A percentile compares a stretch with the other conserved stretches of the same genome.
phyloP scores from a whole-genome alignment of 2,888 invertebrate species.

The Tachina lurida region DNA sequence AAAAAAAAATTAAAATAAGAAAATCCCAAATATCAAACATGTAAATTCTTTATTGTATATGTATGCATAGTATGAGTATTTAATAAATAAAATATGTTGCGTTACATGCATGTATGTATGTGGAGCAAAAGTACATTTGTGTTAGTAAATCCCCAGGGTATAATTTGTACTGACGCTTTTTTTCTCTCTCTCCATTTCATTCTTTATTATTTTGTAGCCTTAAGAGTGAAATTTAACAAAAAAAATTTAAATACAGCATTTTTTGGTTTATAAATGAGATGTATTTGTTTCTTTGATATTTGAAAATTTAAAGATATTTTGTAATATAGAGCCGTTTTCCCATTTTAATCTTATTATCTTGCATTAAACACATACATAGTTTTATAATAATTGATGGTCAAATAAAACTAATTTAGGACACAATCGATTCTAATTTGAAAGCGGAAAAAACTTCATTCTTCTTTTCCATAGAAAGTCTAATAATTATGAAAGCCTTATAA shows the following conservation, averaged over 20 bases:
- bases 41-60: constrained; percentile 25
- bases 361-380: no score
- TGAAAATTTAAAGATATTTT: no score
- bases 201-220: constrained; percentile 44
- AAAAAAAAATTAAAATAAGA: neutral
- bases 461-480: no score
- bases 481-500: no score
- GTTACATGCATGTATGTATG: constrained; percentile 12
- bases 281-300: neutral
- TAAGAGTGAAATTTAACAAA: constrained; percentile 22
- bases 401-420: no score
- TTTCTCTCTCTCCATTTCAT: no score
- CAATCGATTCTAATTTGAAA: no score
- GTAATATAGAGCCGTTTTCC: no score
- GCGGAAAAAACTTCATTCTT: no score
- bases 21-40: neutral
- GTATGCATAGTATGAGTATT: constrained; percentile 10
- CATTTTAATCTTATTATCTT: no score
- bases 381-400: no score
- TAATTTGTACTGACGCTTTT: constrained; percentile 59
- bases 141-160: constrained; percentile 41
- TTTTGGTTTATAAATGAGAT: neutral
- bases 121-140: neutral
- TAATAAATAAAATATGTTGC: constrained; percentile 38
- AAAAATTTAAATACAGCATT: constrained; percentile 16